These are phyloP conservation scores for Brachionus angularis DNA, from an alignment of 1,140 invertebrate species.

Conservation along the genomic window DNA sequence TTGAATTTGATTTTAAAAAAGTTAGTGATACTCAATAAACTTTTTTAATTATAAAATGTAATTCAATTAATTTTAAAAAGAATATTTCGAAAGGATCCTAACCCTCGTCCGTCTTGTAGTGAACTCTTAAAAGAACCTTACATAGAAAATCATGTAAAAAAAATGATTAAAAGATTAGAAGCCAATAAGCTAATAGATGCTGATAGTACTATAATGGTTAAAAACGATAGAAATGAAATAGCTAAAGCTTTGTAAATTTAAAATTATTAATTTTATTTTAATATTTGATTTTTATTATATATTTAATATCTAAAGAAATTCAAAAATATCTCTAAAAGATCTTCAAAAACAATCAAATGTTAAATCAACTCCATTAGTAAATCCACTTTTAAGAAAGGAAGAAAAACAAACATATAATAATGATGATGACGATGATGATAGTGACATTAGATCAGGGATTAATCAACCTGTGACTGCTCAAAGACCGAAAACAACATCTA, in stretches of 20 bases:
- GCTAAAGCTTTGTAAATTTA: slow-evolving; percentile 23
- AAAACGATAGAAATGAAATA: slow-evolving; percentile 32
- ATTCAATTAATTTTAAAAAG: neutral
- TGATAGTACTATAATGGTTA: neutral
- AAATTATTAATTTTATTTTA: neutral
- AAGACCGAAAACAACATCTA: slow-evolving; percentile 1
- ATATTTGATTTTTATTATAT: neutral
- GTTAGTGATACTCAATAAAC: slow-evolving; percentile 48
- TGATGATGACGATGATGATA: slow-evolving; percentile 26
- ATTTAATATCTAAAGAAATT: neutral
- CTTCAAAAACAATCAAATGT: neutral
- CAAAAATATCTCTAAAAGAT: slow-evolving; percentile 8
- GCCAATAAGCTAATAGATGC: neutral
- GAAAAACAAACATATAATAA: too few species aligned
- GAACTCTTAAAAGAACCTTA: slow-evolving; percentile 52
- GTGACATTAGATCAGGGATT: slow-evolving; percentile 20
- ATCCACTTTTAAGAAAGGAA: too few species aligned
- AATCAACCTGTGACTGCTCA: neutral
- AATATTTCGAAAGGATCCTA: slow-evolving; percentile 54
- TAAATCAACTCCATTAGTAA: neutral
- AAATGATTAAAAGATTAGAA: slow-evolving; percentile 42
- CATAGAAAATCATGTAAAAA: slow-evolving; percentile 45
- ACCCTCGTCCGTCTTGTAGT: slow-evolving; percentile 52
- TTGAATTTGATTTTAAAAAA: slow-evolving; percentile 52
- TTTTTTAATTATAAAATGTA: neutral